Base-by-base conservation (phyloP, 2,797 vertebrate species). In the Tadarida brasiliensis region DNA sequence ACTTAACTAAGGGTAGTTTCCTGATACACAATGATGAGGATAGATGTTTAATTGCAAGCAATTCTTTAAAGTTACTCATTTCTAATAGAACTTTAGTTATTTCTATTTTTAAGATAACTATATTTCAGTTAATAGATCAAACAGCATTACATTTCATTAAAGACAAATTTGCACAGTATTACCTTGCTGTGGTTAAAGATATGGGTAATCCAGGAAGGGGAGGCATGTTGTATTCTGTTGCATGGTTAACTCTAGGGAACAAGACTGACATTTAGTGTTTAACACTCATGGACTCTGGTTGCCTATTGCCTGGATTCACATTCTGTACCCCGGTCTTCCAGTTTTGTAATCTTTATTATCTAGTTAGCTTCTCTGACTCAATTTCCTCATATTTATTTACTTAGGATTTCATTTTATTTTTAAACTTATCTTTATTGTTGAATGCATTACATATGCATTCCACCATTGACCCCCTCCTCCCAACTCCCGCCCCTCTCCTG, bases 91-190 rank as follows among this genome's bases (percentile, higher is more conserved):
- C 47, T 83, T 57, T 51, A 93, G 51, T 28, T 81, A 26, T 15
- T 47, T 65, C 11, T 76, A 71, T 94, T 90, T 86, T 77, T 39
- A 44, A 63, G 17, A 68, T 20, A 76, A 74, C 12, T 71, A 59
- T 83, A 56, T 95, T 94, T 88, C 33, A 61, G 20, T 80, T 91
- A 91, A 81, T 44, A 49, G 16, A n/a, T 74, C 54, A 85, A 74
- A 74, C 12, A 91, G 67, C 4, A 35, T 51, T 76, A 51, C 28
- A 10, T 28, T 71, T 92, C 63, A 70, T 94, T 81, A 81, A 77
- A 95, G 81, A 61, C 84, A 89, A 77, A 86, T 65, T 63, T 35
- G 10, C 30, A 65, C 2, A 56, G 49, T 39, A 80, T 35, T 59
- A 78, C 39, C 61, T 35, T 89, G 67, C 20, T 68, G 39, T 61